Evolutionary conservation across 2,888 invertebrate species (phyloP).

Genomic region (Phyllotreta cruciferae): DNA sequence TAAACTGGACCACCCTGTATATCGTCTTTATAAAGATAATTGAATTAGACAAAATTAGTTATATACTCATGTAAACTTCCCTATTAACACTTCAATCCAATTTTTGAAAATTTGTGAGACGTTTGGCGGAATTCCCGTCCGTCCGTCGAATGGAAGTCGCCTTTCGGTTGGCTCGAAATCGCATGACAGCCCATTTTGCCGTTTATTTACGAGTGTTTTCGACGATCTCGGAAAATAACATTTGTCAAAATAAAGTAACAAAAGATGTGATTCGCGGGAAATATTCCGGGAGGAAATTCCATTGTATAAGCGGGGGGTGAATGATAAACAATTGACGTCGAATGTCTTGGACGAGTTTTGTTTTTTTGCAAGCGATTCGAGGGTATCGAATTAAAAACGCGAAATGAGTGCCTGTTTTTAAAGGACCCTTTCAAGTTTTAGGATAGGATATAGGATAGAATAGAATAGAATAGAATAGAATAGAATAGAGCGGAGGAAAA

Average conservation of each 20-base stretch:
- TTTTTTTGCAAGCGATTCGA: background rate
- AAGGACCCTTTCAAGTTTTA: background rate
- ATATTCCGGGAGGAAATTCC: slow-evolving; percentile 18
- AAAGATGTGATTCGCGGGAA: slow-evolving; percentile 44
- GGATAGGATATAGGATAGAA: too few relatives aligned
- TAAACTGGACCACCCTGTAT: too few relatives aligned
- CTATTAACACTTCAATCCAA: too few relatives aligned
- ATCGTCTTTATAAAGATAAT: too few relatives aligned
- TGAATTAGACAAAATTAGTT: too few relatives aligned
- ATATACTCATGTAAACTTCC: too few relatives aligned
- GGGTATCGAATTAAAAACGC: too few relatives aligned
- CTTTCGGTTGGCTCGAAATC: slow-evolving; percentile 36
- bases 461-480: too few relatives aligned
- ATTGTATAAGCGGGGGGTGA: slow-evolving; percentile 13
- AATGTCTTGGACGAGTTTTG: slow-evolving; percentile 1
- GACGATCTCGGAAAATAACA: slow-evolving; percentile 57
- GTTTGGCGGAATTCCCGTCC: slow-evolving; percentile 21
- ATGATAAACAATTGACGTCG: slow-evolving; percentile 21
- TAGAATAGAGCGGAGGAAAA: too few relatives aligned
- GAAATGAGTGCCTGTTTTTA: background rate
- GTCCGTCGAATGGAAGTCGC: slow-evolving; percentile 15
- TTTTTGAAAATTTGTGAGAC: too few relatives aligned
- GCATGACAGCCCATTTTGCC: slow-evolving; percentile 52
- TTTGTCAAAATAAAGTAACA: slow-evolving; percentile 60
- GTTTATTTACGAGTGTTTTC: slow-evolving; percentile 61